These are phyloP conservation scores for Piezodorus guildinii DNA, from an alignment of 1,140 invertebrate species.

Conservation along the genomic window DNA sequence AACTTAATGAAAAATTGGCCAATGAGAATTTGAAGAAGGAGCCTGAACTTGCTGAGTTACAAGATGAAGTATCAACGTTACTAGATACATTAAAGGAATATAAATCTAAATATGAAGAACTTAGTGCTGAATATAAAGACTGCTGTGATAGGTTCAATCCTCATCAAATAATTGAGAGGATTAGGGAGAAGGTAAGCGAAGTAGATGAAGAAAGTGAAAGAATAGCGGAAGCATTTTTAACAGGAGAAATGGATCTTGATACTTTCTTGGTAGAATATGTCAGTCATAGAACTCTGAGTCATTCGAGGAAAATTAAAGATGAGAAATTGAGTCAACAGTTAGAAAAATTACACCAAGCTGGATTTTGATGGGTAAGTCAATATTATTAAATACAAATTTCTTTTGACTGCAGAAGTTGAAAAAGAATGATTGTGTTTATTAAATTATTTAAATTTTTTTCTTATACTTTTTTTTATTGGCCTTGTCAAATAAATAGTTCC, in stretches of 20 bases:
- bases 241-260: conserved; percentile 60
- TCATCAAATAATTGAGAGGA: conserved; percentile 13
- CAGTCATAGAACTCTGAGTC: conserved; percentile 46
- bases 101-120: conserved; percentile 26
- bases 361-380: conserved; percentile 5
- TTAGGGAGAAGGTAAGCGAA: conserved; percentile 14
- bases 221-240: conserved; percentile 61
- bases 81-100: not conserved
- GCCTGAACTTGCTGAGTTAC: conserved; percentile 6
- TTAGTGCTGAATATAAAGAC: conserved; percentile 17
- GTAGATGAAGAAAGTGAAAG: conserved; percentile 56
- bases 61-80: conserved; percentile 10
- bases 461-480: no score
- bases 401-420: no score
- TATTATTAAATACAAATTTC: no score
- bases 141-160: conserved; percentile 21
- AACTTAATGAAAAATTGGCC: conserved; percentile 56
- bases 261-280: conserved; percentile 57
- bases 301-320: conserved; percentile 59
- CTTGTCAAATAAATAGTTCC: no score
- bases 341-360: conserved; percentile 38
- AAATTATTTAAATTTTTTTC: no score
- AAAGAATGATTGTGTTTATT: no score
- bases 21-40: conserved; percentile 15
- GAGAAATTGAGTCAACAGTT: conserved; percentile 63